Evolutionary conservation across 53 echinoderm and acorn worm genomes (phyloP).

Genomic region (Patiria pectinifera): DNA sequence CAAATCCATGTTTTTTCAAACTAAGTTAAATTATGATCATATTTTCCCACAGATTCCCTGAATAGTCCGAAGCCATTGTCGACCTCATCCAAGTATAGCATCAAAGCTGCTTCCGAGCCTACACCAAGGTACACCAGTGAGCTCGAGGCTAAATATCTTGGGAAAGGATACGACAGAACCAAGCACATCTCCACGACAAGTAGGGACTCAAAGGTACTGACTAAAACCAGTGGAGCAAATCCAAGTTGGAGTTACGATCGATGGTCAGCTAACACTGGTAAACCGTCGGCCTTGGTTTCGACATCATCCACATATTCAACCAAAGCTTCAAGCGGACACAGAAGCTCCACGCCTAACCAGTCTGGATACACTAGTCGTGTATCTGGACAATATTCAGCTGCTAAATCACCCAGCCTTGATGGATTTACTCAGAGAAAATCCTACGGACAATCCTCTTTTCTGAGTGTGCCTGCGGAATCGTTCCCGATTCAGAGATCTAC

Average conservation of each 20-base stretch:
- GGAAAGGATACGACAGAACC: neutral
- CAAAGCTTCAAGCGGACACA: neutral
- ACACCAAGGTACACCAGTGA: conserved; percentile 24
- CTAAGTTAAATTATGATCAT: neutral
- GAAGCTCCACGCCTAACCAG: neutral
- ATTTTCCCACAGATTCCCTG: conserved; percentile 12
- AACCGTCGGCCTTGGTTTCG: neutral
- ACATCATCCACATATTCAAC: neutral
- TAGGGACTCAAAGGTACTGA: no score
- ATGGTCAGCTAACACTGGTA: neutral
- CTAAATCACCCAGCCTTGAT: neutral
- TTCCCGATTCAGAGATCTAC: neutral
- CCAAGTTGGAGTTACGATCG: neutral
- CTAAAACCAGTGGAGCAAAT: neutral
- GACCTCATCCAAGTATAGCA: neutral
- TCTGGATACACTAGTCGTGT: neutral
- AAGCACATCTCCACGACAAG: neutral
- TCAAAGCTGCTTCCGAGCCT: neutral
- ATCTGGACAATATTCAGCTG: neutral
- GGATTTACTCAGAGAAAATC: neutral
- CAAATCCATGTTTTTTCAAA: no score
- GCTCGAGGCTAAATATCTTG: conserved; percentile 47
- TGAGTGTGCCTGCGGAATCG: neutral
- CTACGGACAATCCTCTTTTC: neutral
- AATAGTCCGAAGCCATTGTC: neutral